Base-by-base conservation (phyloP, 2,888 invertebrate genomes). In the Tubulanus polymorphus region DNA sequence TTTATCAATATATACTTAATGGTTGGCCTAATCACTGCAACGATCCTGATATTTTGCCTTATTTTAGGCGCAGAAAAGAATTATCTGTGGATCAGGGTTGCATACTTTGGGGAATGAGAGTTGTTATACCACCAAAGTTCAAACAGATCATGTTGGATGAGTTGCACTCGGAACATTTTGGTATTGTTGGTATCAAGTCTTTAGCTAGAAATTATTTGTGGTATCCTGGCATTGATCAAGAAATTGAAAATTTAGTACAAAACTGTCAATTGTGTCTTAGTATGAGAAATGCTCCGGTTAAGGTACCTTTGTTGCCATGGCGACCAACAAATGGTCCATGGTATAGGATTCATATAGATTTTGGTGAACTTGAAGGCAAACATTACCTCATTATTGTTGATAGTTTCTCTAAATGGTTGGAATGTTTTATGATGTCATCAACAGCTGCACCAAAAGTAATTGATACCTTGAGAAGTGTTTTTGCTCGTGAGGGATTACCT, bases 361-460 rank as follows among this genome's bases (percentile, higher is more conserved):
- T 41, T 15, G 18, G 41, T 41, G 41, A 41, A 15, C 20, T 20
- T 23, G 45, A 66, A 5, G 69, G 65, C 10, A 55, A 55, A 8
- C 69, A 26, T 15, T 48, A 20, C 20, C 23, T 48, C n/a, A 29
- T 48, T 26, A n/a, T 48, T 5, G 48, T 48, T 18, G 26, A 54
- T 55, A 12, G 51, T 52, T n/a, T 47, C 51, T 41, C 57, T 20
- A 52, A 48, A 18, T 52, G 52, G 52, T 20, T 52, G 8, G 47
- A 48, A 20, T 41, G 46, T 5, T n/a, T 6, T 6, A 25, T 5
- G n/a, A 52, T 52, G 52, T 6, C n/a, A 5, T 52, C 52, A 5
- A 52, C 29, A 20, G 48, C 48, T 3, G 8, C 52, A 20, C 18
- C 12, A 10, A 37, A 48, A 15, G 25, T 47, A 3, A 49, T 52